These are phyloP conservation scores for Drosophila parvula DNA, from an alignment of 1,140 invertebrate genomes.

Conservation along the genomic window DNA sequence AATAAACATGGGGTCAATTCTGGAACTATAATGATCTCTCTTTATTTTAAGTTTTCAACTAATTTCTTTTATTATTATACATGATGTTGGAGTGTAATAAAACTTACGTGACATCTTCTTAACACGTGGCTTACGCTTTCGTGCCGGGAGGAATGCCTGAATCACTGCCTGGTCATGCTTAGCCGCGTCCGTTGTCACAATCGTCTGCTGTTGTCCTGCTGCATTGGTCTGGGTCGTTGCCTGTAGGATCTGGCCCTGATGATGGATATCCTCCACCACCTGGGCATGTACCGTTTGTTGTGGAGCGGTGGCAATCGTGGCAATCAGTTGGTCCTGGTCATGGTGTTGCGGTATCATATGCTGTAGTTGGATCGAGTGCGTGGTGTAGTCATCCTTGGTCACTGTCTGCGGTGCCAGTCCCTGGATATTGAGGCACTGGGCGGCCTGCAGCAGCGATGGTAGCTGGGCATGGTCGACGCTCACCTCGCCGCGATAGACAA, in stretches of 20 bases:
- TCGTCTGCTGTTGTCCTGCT: constrained; percentile 76
- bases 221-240: constrained; percentile 77
- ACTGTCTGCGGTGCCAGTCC: constrained; percentile 85
- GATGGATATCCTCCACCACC: constrained; percentile 83
- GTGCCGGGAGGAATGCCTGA: constrained; percentile 84
- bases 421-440: constrained; percentile 87
- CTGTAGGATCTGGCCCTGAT: constrained; percentile 78
- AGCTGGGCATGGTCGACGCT: constrained; percentile 87
- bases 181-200: constrained; percentile 77
- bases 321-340: constrained; percentile 83
- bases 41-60: not conserved
- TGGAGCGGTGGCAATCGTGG: constrained; percentile 76
- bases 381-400: constrained; percentile 83
- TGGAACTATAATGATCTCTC: no score
- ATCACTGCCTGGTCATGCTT: constrained; percentile 84
- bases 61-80: not conserved
- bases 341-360: constrained; percentile 83
- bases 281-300: constrained; percentile 84
- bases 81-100: not conserved
- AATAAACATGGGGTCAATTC: not conserved
- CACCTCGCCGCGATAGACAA: constrained; percentile 88
- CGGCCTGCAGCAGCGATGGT: constrained; percentile 87
- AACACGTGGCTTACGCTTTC: constrained; percentile 83
- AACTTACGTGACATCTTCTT: constrained; percentile 83
- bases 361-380: constrained; percentile 85